Percentiles rank a stretch among this genome's conserved stretches.
Evolutionary conservation across 2,888 invertebrate species (phyloP).

Genomic region (Leptopilina syphax): DNA sequence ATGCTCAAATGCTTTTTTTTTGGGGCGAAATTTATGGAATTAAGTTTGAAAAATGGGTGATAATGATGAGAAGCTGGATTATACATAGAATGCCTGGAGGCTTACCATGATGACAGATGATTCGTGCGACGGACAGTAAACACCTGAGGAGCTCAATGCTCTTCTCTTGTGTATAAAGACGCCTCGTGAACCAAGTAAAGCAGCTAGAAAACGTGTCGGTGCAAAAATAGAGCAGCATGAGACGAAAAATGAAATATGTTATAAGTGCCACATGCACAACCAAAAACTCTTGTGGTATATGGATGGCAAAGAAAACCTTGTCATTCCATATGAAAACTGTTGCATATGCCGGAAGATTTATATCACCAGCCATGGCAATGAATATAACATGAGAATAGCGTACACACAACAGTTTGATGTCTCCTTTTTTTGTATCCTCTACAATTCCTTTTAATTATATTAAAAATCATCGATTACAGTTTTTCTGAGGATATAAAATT

Average conservation of each 20-base stretch:
- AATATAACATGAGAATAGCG: neutral
- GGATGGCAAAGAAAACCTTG: slow-evolving; percentile 42
- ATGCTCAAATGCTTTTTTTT: neutral
- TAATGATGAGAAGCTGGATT: neutral
- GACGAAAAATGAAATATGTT: slow-evolving; percentile 76
- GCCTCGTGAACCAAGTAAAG: slow-evolving; percentile 66
- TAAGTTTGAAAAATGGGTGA: neutral
- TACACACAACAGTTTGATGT: neutral
- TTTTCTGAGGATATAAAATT: too few species aligned
- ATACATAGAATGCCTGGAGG: neutral
- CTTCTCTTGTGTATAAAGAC: slow-evolving; percentile 73
- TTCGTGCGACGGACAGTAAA: slow-evolving; percentile 69
- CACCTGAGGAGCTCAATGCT: slow-evolving; percentile 71
- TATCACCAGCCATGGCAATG: slow-evolving; percentile 6
- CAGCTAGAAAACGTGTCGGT: slow-evolving; percentile 73
- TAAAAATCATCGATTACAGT: too few species aligned
- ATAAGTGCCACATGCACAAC: slow-evolving; percentile 64
- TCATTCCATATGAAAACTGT: slow-evolving; percentile 58
- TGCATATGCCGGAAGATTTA: slow-evolving; percentile 57
- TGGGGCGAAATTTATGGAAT: neutral
- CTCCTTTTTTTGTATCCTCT: neutral
- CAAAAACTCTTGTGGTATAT: neutral
- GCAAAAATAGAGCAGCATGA: slow-evolving; percentile 72
- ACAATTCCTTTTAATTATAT: too few species aligned
- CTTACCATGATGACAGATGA: slow-evolving; percentile 71